phyloP scores from a whole-genome alignment of 2,113 vertebrate genomes.

The Ciconia boyciana region DNA sequence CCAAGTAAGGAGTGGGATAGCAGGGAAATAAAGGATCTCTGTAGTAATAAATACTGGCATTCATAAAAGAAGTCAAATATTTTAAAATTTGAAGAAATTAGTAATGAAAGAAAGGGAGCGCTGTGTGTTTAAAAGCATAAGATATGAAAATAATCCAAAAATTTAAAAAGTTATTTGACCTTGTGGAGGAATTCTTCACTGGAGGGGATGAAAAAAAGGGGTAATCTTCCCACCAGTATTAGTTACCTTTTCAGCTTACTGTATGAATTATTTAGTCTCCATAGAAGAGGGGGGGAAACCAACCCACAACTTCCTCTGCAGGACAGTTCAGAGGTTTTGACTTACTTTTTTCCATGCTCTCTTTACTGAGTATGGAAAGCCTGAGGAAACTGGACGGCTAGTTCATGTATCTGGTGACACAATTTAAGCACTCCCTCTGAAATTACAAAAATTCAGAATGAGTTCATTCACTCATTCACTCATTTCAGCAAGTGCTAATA shows the following conservation, averaged over 20 bases:
- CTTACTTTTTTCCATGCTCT: not conserved
- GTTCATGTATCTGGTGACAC: accelerated
- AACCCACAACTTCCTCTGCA: not conserved
- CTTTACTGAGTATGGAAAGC: not conserved
- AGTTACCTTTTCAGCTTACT: not conserved
- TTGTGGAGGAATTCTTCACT: not conserved
- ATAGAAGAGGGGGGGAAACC: not conserved
- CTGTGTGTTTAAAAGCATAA: not conserved
- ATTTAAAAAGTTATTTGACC: not conserved
- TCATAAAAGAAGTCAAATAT: not conserved
- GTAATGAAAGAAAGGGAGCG: not conserved
- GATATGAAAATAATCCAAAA: not conserved
- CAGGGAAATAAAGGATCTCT: not conserved
- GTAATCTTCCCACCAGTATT: not conserved
- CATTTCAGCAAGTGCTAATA: not conserved
- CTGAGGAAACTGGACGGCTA: not conserved
- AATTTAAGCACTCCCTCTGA: not conserved
- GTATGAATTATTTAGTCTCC: not conserved
- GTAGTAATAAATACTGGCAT: not conserved
- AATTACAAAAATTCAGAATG: not conserved
- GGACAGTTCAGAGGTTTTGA: not conserved
- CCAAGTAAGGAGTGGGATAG: not conserved
- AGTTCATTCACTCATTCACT: not conserved
- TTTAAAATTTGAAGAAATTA: not conserved
- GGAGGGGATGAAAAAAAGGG: not conserved